phyloP scores from a whole-genome alignment of 2,797 vertebrate genomes.

The Amphiprion clarkii region DNA sequence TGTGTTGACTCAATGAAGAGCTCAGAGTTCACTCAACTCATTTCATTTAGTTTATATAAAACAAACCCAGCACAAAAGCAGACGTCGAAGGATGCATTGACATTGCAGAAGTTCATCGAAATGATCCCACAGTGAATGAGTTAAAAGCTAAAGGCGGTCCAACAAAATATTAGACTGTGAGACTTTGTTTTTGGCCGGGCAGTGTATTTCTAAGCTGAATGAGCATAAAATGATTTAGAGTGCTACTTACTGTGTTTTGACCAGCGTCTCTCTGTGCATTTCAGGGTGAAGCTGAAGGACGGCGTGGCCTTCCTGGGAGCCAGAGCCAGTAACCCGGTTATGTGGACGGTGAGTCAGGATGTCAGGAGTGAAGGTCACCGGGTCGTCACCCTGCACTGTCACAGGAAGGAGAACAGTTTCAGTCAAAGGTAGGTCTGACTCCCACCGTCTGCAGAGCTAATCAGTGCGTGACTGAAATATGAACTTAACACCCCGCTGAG shows the following conservation, averaged over 20 bases:
- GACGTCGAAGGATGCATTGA: too few species aligned
- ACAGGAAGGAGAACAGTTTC: conserved; percentile 86
- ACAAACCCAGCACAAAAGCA: too few species aligned
- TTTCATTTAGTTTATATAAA: too few species aligned
- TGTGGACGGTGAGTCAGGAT: conserved; percentile 93
- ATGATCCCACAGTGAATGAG: too few species aligned
- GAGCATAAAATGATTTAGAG: too few species aligned
- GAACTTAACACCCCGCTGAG: conserved; percentile 38
- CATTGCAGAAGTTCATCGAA: too few species aligned
- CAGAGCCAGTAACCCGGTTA: conserved; percentile 87
- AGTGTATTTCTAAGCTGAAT: too few species aligned
- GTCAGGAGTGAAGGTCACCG: conserved; percentile 90
- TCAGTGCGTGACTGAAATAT: conserved; percentile 49
- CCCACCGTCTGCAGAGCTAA: neutral
- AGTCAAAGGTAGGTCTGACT: conserved; percentile 87
- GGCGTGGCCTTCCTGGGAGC: conserved; percentile 90
- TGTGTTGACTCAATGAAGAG: too few species aligned
- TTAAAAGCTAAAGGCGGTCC: too few species aligned
- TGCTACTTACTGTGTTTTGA: neutral
- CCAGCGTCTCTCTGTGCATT: conserved; percentile 35
- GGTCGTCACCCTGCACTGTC: conserved; percentile 90
- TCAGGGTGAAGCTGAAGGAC: conserved; percentile 94
- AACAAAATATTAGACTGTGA: too few species aligned
- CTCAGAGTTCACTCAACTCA: too few species aligned
- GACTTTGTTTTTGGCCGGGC: too few species aligned